phyloP scores from a whole-genome alignment of 2,888 invertebrate species.

The Agrochola lychnidis region DNA sequence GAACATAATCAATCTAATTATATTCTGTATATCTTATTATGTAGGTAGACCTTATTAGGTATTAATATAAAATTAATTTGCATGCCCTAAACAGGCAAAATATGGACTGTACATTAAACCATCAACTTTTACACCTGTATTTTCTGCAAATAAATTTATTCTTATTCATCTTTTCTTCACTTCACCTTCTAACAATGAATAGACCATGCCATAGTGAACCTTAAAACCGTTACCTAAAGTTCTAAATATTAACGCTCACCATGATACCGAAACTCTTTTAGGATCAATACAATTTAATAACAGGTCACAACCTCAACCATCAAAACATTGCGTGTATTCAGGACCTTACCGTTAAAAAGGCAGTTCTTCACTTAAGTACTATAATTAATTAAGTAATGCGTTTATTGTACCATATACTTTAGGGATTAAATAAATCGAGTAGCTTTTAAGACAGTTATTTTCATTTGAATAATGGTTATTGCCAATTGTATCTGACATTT shows the following conservation, averaged over 20 bases:
- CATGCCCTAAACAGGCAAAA: no score
- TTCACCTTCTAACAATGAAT: neutral
- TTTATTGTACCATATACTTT: constrained; percentile 22
- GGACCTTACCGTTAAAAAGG: constrained; percentile 43
- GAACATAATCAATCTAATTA: neutral
- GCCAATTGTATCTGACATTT: constrained; percentile 4
- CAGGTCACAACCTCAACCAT: neutral
- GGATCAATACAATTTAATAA: neutral
- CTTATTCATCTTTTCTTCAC: neutral
- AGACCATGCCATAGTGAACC: neutral
- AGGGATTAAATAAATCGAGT: constrained; percentile 8
- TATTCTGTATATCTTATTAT: no score
- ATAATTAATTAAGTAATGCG: constrained; percentile 40
- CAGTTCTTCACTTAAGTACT: constrained; percentile 17
- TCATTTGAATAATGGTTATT: constrained; percentile 35
- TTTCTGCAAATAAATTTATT: no score
- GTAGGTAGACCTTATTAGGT: no score
- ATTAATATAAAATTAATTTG: no score
- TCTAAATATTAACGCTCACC: neutral
- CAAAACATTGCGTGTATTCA: constrained; percentile 47
- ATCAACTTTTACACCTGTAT: no score
- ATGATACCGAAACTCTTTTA: neutral
- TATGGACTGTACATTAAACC: no score
- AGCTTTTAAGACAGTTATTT: constrained; percentile 28
- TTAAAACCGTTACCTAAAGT: neutral